These are phyloP conservation scores for Urosaurus nigricauda DNA, from an alignment of 2,797 vertebrate species.

Conservation along the genomic window DNA sequence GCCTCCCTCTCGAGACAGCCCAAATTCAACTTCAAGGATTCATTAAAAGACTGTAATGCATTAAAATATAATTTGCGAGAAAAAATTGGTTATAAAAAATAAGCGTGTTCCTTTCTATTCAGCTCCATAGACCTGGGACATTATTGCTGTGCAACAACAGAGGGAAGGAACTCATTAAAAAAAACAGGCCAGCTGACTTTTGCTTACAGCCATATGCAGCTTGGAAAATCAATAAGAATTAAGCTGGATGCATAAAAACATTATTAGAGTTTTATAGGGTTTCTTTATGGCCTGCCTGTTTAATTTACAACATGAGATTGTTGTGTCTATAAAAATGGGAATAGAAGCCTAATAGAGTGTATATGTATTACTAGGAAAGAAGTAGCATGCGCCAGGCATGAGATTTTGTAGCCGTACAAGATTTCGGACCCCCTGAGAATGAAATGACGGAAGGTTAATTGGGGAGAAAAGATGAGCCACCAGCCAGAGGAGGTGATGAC, in stretches of 20 bases:
- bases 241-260: conserved; percentile 66
- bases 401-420: conserved; percentile 38
- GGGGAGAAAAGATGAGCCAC: conserved; percentile 48
- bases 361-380: conserved; percentile 49
- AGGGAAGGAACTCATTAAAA: conserved; percentile 55
- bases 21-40: conserved; percentile 1
- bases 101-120: background rate
- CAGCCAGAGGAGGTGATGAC: conserved; percentile 48
- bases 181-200: conserved; percentile 37
- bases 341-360: conserved; percentile 53
- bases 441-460: conserved; percentile 65
- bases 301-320: conserved; percentile 58
- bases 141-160: rapidly evolving
- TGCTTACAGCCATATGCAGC: conserved; percentile 45
- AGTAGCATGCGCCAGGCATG: conserved; percentile 40
- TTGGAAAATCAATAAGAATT: conserved; percentile 68
- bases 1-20: background rate
- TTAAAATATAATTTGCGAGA: background rate
- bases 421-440: conserved; percentile 55
- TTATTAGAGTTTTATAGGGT: conserved; percentile 55
- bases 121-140: background rate
- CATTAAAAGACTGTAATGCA: background rate
- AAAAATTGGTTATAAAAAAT: background rate
- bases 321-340: conserved; percentile 1
- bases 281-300: conserved; percentile 55